These are phyloP conservation scores for Rhagoletis zephyria DNA, from an alignment of 1,140 invertebrate species.

Conservation along the genomic window DNA sequence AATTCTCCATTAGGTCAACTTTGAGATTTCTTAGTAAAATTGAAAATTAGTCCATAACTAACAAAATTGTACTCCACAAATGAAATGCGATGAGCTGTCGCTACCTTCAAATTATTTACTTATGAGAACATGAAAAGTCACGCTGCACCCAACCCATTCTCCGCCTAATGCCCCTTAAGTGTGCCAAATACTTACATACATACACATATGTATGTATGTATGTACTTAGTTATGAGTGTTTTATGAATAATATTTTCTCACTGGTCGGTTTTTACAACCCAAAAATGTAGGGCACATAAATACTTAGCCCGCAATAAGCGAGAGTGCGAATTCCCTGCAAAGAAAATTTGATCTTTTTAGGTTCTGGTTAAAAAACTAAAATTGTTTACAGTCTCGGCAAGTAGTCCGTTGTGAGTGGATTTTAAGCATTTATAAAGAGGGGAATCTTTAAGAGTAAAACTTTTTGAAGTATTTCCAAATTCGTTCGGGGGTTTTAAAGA, in stretches of 20 bases:
- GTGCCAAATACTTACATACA: not conserved
- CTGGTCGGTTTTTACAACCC: not conserved
- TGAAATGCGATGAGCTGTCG: not conserved
- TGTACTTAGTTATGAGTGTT: not conserved
- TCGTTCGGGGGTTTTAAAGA: too few relatives aligned
- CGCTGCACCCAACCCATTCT: not conserved
- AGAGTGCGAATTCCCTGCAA: not conserved
- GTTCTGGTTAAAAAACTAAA: too few relatives aligned
- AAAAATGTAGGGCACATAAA: slow-evolving; percentile 5
- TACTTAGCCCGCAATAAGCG: not conserved
- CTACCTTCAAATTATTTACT: not conserved
- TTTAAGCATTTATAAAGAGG: too few relatives aligned
- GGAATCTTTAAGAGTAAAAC: too few relatives aligned
- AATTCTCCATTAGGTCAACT: not conserved
- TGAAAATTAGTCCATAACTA: too few relatives aligned
- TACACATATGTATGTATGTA: too few relatives aligned
- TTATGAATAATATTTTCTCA: not conserved
- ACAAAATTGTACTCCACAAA: too few relatives aligned
- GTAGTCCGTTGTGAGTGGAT: too few relatives aligned
- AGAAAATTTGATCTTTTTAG: not conserved
- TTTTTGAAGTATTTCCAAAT: too few relatives aligned
- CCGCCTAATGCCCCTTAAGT: not conserved
- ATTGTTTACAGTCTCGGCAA: too few relatives aligned
- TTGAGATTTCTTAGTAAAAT: too few relatives aligned
- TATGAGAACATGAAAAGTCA: slow-evolving; percentile 5